phyloP scores from a whole-genome alignment of 2,888 invertebrate genomes.

The Ochropacha duplaris region DNA sequence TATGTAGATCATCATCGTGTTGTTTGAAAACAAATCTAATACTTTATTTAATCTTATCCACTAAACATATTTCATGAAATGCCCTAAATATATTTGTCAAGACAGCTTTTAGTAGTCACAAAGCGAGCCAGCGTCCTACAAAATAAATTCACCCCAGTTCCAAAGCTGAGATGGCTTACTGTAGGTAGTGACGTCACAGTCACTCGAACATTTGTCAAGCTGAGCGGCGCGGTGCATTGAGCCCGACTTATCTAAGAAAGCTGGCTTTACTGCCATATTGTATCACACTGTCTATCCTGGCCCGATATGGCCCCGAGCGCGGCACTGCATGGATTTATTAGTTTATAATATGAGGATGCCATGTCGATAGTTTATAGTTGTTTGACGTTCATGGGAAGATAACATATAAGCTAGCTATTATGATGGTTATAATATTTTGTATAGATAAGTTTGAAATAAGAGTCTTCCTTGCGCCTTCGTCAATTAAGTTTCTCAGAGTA shows the following conservation, averaged over 20 bases:
- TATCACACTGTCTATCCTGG: constrained; percentile 61
- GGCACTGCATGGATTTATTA: constrained; percentile 46
- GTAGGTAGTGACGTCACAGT: constrained; percentile 53
- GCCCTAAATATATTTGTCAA: not conserved
- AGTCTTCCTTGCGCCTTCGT: not conserved
- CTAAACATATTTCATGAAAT: not conserved
- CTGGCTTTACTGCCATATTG: constrained; percentile 58
- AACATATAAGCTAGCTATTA: constrained; percentile 15
- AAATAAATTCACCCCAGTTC: constrained; percentile 10
- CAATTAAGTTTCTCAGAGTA: not conserved
- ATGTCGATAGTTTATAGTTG: constrained; percentile 21
- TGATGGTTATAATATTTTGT: not conserved
- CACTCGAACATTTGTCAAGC: constrained; percentile 69
- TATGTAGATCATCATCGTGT: too few relatives aligned
- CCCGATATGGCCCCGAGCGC: constrained; percentile 50
- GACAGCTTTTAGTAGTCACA: not conserved
- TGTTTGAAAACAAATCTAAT: not conserved
- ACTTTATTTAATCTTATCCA: not conserved
- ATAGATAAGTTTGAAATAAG: not conserved
- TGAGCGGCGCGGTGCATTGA: constrained; percentile 61
- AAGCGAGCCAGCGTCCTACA: not conserved
- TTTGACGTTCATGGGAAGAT: constrained; percentile 35
- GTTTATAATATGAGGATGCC: constrained; percentile 38
- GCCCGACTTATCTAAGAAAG: constrained; percentile 68
- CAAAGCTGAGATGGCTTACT: not conserved